Conservation (phyloP, 2,888 invertebrate genomes). For the Abscondita cerata region DNA sequence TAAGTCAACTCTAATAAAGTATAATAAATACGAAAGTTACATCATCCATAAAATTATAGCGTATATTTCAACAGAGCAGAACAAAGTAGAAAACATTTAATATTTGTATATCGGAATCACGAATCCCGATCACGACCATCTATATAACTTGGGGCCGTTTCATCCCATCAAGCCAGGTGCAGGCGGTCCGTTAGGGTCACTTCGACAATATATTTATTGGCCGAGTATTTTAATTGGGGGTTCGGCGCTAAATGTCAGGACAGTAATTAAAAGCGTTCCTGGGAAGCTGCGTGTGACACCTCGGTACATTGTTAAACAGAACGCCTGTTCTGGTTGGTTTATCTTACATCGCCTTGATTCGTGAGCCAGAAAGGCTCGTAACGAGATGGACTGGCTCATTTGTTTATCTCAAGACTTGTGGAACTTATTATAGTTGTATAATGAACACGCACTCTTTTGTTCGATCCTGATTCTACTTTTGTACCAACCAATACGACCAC, state of each 20-base stretch:
- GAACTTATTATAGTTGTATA: constrained; percentile 56
- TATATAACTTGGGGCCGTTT: constrained; percentile 32
- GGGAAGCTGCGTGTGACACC: constrained; percentile 59
- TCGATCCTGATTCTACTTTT: constrained; percentile 15
- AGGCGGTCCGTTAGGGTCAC: constrained; percentile 38
- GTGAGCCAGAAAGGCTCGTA: constrained; percentile 54
- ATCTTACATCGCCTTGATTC: constrained; percentile 53
- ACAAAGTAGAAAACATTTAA: constrained; percentile 57
- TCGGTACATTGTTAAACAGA: constrained; percentile 58
- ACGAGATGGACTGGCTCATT: constrained; percentile 56
- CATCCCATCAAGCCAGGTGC: constrained; percentile 39
- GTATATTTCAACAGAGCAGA: constrained; percentile 53
- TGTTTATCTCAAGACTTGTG: constrained; percentile 55
- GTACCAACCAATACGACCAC: neutral
- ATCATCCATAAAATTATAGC: constrained; percentile 58
- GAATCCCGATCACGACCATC: constrained; percentile 47
- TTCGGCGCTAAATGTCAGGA: constrained; percentile 57
- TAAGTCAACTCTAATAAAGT: constrained; percentile 6
- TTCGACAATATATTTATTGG: constrained; percentile 54
- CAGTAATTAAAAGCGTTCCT: constrained; percentile 59
- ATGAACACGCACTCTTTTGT: constrained; percentile 54
- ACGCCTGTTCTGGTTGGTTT: constrained; percentile 49
- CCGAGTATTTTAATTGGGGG: constrained; percentile 58
- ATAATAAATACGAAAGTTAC: constrained; percentile 40
- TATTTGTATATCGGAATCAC: constrained; percentile 59